Conservation (phyloP, 2,888 invertebrate species). For the Chrysotoxum bicinctum region DNA sequence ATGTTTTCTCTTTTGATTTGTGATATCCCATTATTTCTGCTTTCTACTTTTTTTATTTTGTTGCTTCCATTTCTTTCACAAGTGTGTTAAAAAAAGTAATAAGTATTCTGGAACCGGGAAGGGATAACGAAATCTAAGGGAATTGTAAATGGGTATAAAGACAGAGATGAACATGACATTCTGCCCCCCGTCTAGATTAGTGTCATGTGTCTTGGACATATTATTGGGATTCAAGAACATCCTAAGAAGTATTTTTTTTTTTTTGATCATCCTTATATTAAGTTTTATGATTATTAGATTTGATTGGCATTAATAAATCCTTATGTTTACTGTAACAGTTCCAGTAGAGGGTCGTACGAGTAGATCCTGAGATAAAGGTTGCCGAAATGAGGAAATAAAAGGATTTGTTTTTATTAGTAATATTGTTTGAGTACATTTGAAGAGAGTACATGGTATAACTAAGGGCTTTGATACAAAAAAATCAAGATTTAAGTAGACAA, state of each 20-base stretch:
- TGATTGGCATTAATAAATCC: slow-evolving; percentile 33
- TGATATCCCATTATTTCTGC: slow-evolving; percentile 44
- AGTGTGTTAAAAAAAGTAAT: slow-evolving; percentile 34
- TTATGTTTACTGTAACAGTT: not conserved
- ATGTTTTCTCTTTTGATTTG: slow-evolving; percentile 62
- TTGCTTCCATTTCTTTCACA: slow-evolving; percentile 12
- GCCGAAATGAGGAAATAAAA: not conserved
- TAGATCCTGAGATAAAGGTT: not conserved
- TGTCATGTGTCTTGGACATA: slow-evolving; percentile 39
- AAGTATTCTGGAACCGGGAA: slow-evolving; percentile 25
- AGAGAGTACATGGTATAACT: too few species aligned
- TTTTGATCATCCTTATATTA: slow-evolving; percentile 24
- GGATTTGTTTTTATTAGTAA: too few species aligned
- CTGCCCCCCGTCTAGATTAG: slow-evolving; percentile 43
- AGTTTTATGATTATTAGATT: slow-evolving; percentile 31
- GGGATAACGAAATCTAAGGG: slow-evolving; percentile 38
- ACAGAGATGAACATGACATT: slow-evolving; percentile 28
- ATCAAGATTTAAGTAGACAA: too few species aligned
- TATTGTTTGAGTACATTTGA: too few species aligned
- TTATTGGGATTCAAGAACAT: slow-evolving; percentile 30
- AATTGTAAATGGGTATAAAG: slow-evolving; percentile 16
- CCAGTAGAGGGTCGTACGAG: not conserved
- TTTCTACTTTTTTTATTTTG: not conserved
- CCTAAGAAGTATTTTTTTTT: not conserved
- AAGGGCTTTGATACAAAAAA: too few species aligned